phyloP scores from a whole-genome alignment of 2,113 vertebrate species.

The Lophochroa leadbeateri region DNA sequence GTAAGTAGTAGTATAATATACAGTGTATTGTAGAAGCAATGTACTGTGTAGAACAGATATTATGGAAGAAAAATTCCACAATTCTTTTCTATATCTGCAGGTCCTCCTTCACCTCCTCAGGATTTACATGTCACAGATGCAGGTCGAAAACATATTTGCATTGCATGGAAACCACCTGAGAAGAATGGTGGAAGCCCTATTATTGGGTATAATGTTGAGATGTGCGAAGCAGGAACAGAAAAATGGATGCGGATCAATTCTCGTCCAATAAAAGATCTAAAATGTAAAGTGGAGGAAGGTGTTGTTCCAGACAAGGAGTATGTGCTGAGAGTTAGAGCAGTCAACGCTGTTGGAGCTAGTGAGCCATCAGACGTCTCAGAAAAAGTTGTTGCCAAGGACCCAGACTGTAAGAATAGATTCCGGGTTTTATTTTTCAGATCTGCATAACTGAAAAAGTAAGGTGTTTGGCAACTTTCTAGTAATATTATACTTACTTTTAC shows the following conservation, averaged over 20 bases:
- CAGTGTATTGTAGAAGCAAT: neutral
- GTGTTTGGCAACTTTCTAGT: neutral
- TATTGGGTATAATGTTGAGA: conserved; percentile 94
- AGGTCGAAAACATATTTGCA: conserved; percentile 90
- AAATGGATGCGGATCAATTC: conserved; percentile 96
- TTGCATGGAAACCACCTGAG: conserved; percentile 91
- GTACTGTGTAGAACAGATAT: neutral
- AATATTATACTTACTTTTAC: conserved; percentile 25
- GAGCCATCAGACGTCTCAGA: conserved; percentile 95
- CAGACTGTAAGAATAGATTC: conserved; percentile 88
- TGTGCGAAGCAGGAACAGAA: conserved; percentile 93
- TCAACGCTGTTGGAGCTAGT: conserved; percentile 91
- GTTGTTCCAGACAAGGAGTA: conserved; percentile 97
- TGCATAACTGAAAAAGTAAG: neutral
- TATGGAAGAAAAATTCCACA: neutral
- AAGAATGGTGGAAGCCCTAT: conserved; percentile 94
- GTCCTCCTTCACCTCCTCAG: conserved; percentile 90
- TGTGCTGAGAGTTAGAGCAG: conserved; percentile 90
- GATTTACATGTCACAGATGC: conserved; percentile 89
- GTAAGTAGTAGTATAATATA: conserved; percentile 70
- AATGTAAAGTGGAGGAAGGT: conserved; percentile 91
- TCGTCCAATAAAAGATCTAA: conserved; percentile 91
- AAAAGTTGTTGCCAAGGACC: conserved; percentile 93
- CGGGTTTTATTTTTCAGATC: neutral
- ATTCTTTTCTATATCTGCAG: conserved; percentile 67